Evolutionary conservation across 2,797 vertebrate species (phyloP), one percentile per base, ranked within the genome.

Genomic region (Oreortyx pictus): DNA sequence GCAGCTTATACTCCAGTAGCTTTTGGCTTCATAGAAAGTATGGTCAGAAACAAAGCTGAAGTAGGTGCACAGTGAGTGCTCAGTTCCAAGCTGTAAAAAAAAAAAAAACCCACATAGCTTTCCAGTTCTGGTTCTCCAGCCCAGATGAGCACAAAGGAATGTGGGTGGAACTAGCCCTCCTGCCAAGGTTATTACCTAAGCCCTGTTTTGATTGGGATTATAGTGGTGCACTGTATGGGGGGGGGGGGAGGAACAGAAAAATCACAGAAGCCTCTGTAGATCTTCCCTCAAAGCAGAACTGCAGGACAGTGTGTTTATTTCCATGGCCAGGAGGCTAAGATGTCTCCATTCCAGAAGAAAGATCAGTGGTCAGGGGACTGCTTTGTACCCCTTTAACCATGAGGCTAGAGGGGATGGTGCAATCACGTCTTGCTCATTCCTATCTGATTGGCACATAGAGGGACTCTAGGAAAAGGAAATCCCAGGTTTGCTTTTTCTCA

Each of bases 121-220:
- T 83, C 70, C 84, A 94, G 75, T 87, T 90, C 82, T 87, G 60
- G 50, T 90, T 87, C 88, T 72, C 79, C 67, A 95, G 84, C 84
- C 90, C 82, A 87, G 94, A 95, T 92, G 95, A 94, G 86, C 86
- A 85, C 59, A 94, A 92, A 94, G 95, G 93, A 95, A 96, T 96
- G 95, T 93, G 95, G 95, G 95, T 92, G 95, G 95, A 90, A 93
- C 94, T 94, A 72, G 5, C 84, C 88, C 84, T 81, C 72, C 76
- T 96, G 95, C 93, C 95, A 96, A 95, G 74, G 79, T 24, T 90
- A 95, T 94, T 96, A 94, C 91, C 93, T 95, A 96, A 96, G 90
- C 75, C 84, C 84, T 92, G 41, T 94, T 94, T 89, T 90, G 89
- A 86, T 89, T 92, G 80, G 68, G 84, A 92, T 93, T 93, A 92